Evolutionary conservation across 2,888 invertebrate species (phyloP).

Genomic region (Ectemnius continuus): DNA sequence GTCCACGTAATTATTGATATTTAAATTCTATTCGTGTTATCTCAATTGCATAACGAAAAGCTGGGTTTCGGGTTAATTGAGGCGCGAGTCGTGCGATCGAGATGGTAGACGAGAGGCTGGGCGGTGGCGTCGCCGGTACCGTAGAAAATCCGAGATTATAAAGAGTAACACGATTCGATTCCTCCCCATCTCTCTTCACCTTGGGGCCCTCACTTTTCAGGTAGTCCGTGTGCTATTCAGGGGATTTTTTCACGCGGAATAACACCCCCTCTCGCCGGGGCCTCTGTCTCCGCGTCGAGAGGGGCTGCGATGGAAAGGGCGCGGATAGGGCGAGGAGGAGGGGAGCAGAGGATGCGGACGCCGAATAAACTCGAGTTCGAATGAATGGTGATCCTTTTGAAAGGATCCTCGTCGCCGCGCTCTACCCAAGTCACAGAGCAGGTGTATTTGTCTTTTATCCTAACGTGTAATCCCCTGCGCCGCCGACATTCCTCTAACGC

Average conservation of each 20-base stretch:
- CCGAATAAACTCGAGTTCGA: slow-evolving; percentile 1
- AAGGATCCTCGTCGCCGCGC: neutral
- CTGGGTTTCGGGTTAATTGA: too few relatives aligned
- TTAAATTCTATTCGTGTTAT: too few relatives aligned
- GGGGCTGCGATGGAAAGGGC: too few relatives aligned
- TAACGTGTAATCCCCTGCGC: slow-evolving; percentile 14
- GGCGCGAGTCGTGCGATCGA: too few relatives aligned
- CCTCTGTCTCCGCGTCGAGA: too few relatives aligned
- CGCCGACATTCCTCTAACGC: slow-evolving; percentile 20
- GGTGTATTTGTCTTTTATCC: slow-evolving; percentile 32
- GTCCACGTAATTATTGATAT: too few relatives aligned
- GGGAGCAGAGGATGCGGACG: too few relatives aligned
- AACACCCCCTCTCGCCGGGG: slow-evolving; percentile 5
- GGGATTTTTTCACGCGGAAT: slow-evolving; percentile 29
- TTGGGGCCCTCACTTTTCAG: neutral
- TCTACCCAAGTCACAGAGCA: slow-evolving; percentile 28
- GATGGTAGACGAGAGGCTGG: too few relatives aligned
- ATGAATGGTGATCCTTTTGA: slow-evolving; percentile 9
- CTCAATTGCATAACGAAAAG: too few relatives aligned
- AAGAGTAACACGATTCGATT: neutral
- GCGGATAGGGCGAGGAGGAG: too few relatives aligned
- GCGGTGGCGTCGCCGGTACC: too few relatives aligned
- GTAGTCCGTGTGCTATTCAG: neutral
- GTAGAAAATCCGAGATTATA: neutral
- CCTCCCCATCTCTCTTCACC: neutral